These are phyloP conservation scores for Tetragonula carbonaria DNA, from an alignment of 2,888 invertebrate species.

Conservation along the genomic window DNA sequence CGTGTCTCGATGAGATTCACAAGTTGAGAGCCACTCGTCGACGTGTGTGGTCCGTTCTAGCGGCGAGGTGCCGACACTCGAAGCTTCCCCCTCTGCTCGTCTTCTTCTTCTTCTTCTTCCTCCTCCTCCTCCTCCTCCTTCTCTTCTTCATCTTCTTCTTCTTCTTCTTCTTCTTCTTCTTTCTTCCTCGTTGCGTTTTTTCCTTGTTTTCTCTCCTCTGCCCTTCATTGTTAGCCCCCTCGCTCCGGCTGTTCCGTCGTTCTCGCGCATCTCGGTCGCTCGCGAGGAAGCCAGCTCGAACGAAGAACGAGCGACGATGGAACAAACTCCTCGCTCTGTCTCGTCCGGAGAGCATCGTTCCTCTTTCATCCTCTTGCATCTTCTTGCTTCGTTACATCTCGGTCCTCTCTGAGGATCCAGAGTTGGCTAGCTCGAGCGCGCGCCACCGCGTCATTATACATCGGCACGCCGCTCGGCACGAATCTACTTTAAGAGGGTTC, in stretches of 20 bases:
- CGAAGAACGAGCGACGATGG: conserved; percentile 13
- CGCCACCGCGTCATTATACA: conserved; percentile 82
- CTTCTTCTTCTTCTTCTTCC: conserved; percentile 74
- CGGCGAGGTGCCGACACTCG: conserved; percentile 84
- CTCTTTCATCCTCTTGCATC: conserved; percentile 58
- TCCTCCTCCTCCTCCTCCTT: conserved; percentile 70
- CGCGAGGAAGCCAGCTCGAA: conserved; percentile 27
- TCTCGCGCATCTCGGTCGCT: conserved; percentile 44
- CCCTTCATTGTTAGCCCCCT: conserved; percentile 74
- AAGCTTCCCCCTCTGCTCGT: conserved; percentile 76
- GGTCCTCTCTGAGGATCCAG: background rate
- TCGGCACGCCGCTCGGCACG: conserved; percentile 79
- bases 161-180: conserved; percentile 66
- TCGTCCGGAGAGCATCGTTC: conserved; percentile 36
- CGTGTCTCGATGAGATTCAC: conserved; percentile 50
- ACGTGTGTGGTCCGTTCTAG: conserved; percentile 84
- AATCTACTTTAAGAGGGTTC: conserved; percentile 80
- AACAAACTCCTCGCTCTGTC: conserved; percentile 26
- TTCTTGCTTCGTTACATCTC: conserved; percentile 24
- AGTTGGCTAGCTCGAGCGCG: conserved; percentile 12
- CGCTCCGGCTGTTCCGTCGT: conserved; percentile 61
- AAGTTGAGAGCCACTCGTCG: conserved; percentile 81
- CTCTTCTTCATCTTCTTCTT: conserved; percentile 70
- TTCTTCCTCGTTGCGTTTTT: conserved; percentile 67
- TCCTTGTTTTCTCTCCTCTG: conserved; percentile 73